Evolutionary conservation across 2,113 vertebrate species (phyloP).

Genomic region (Chloebia gouldiae): DNA sequence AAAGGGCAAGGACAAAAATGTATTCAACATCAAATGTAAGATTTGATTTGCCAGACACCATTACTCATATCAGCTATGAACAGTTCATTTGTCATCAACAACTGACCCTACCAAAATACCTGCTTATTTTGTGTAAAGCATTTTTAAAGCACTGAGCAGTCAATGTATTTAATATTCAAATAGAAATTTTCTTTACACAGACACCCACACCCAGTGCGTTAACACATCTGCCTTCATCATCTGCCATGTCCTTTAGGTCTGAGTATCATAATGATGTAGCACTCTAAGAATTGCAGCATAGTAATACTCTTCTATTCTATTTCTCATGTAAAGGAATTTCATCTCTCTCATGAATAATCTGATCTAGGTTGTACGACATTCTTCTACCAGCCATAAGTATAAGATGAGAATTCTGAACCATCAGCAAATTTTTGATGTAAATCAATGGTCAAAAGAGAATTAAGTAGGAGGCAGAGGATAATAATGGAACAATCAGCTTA

Average conservation of each 20-base stretch:
- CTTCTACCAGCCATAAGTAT: constrained; percentile 28
- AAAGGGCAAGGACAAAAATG: not conserved
- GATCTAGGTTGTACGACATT: constrained; percentile 48
- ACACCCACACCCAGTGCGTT: not conserved
- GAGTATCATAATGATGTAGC: constrained; percentile 5
- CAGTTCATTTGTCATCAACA: not conserved
- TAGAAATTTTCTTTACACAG: not conserved
- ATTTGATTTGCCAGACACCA: not conserved
- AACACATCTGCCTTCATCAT: not conserved
- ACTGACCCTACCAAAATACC: not conserved
- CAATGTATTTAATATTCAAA: not conserved
- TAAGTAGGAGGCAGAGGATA: not conserved
- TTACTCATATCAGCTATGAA: not conserved
- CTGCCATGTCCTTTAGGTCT: not conserved
- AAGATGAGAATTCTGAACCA: constrained; percentile 47
- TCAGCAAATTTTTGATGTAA: constrained; percentile 63
- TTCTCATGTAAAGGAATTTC: constrained; percentile 31
- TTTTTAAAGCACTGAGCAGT: not conserved
- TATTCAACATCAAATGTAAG: not conserved
- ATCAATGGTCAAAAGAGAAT: constrained; percentile 44
- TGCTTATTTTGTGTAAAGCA: not conserved
- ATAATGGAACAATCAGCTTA: constrained; percentile 12
- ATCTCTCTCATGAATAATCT: constrained; percentile 49
- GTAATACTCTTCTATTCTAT: not conserved
- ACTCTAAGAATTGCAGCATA: not conserved